Evolutionary conservation across 2,113 vertebrate species (phyloP).

Genomic region (Pangasianodon gigas): DNA sequence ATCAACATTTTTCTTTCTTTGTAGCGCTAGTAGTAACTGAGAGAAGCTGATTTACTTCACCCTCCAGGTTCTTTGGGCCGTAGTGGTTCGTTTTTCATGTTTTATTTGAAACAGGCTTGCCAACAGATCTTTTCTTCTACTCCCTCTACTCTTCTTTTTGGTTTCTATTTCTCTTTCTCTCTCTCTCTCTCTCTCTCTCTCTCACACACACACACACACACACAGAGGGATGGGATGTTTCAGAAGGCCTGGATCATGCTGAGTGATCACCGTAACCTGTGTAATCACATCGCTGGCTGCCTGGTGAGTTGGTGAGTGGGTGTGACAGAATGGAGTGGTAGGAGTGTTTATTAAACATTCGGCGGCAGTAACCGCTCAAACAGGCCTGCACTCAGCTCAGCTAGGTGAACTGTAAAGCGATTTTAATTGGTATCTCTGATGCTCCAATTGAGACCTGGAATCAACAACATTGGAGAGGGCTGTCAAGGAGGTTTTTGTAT

Average conservation of each 20-base stretch:
- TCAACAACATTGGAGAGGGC: neutral
- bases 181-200: neutral
- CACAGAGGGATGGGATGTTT: neutral
- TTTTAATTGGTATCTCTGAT: conserved; percentile 28
- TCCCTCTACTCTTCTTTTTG: neutral
- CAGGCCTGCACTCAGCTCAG: neutral
- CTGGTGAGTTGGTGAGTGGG: neutral
- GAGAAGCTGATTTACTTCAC: conserved; percentile 2
- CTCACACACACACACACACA: neutral
- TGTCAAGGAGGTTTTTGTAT: neutral
- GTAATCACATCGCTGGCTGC: neutral
- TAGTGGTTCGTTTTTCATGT: neutral
- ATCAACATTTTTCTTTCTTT: conserved; percentile 9
- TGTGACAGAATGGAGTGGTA: conserved; percentile 3
- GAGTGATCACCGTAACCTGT: neutral
- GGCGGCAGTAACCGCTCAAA: conserved; percentile 5
- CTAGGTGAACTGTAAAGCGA: conserved; percentile 18
- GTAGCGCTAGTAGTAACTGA: neutral
- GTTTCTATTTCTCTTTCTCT: neutral
- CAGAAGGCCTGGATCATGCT: neutral
- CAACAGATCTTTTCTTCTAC: neutral
- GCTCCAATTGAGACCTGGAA: neutral
- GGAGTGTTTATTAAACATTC: conserved; percentile 44
- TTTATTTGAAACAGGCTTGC: conserved; percentile 18
- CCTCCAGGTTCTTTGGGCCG: neutral